Evolutionary conservation across 2,888 invertebrate genomes (phyloP), one percentile per base, ranked within the genome.

Genomic region (Toxonevra muliebris): DNA sequence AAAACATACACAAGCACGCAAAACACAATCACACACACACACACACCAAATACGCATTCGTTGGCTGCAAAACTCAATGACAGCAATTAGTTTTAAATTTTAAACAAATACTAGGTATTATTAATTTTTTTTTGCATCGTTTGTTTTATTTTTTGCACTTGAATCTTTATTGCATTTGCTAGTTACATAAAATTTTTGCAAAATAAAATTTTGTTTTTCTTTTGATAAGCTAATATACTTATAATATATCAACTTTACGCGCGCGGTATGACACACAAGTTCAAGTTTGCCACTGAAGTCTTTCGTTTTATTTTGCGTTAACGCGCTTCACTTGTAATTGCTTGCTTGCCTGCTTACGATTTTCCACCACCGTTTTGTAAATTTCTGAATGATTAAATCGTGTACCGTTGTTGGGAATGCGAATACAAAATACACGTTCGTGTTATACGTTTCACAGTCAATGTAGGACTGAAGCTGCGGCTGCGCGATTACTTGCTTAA

Each of bases 401-500:
- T 61, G 41, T 10, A 45, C 43, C 8, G 20, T 17, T 61, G 71
- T 58, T 52, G 53, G 9, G 55, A 11, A 19, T 55, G 55, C 20
- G 55, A n/a, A n/a, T 55, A 42, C 20, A 19, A 13, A 11, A 15
- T n/a, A 10, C 19, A 17, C 5, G 9, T 19, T 9, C 45, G 41
- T 83, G 80, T 76, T 79, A 76, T 76, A 68, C 79, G 81, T 79
- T 77, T 75, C 79, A 76, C 79, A 76, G 82, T 81, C 79, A 79
- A 76, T 77, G 76, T 77, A 75, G 76, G 77, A 83, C 83, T 83
- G 82, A 83, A 75, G 73, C n/a, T n/a, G n/a, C n/a, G n/a, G n/a
- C 78, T 75, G 76, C 75, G 82, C 79, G 74, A 70, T 78, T 71
- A 73, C 74, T 74, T 76, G 79, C 74, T 81, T 79, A 77, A 77